Percentiles rank a stretch among this genome's conserved stretches.
phyloP scores from a whole-genome alignment of 2,113 vertebrate species.

The Parotia lawesii region DNA sequence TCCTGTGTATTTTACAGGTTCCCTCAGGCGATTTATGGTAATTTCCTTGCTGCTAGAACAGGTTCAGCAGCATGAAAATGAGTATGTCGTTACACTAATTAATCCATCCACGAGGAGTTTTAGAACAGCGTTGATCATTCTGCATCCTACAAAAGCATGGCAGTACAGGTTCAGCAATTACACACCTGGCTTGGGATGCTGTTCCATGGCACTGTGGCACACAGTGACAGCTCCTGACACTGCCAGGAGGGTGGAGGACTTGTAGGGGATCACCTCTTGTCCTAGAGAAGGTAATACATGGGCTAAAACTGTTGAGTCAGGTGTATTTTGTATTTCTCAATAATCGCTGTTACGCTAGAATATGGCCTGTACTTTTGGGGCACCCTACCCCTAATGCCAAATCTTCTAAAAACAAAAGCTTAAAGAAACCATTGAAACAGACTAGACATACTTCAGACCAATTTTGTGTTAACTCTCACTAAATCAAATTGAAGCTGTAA shows the following conservation, averaged over 20 bases:
- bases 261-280: neutral
- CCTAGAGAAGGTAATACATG: neutral
- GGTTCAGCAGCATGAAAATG: constrained; percentile 27
- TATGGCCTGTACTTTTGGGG: neutral
- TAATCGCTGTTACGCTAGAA: neutral
- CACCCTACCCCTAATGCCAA: neutral
- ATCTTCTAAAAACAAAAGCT: neutral
- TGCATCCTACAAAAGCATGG: neutral
- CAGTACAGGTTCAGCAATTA: neutral
- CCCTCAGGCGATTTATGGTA: constrained; percentile 29
- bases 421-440: neutral
- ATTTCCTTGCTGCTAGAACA: constrained; percentile 31
- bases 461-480: neutral
- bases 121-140: neutral
- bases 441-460: neutral
- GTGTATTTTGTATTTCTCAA: neutral
- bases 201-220: neutral
- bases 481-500: neutral
- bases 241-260: neutral
- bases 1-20: constrained; percentile 27
- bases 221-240: neutral
- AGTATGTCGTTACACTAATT: neutral
- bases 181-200: neutral
- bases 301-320: neutral
- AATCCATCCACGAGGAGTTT: constrained; percentile 7